Evolutionary conservation across 2,113 vertebrate genomes (phyloP).

Genomic region (Sclerurus mexicanus): DNA sequence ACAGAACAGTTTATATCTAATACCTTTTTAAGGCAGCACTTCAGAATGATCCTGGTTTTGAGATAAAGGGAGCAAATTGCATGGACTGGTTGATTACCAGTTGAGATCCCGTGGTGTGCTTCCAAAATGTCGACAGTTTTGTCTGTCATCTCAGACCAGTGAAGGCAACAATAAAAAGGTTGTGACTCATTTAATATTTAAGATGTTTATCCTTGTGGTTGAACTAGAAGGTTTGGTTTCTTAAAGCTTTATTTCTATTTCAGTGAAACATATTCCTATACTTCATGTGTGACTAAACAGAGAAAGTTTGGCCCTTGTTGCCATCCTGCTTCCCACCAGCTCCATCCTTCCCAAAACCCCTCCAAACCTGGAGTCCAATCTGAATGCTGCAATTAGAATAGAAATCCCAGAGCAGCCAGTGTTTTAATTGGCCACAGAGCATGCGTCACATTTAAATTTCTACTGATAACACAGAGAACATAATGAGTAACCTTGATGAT

Average conservation of each 20-base stretch:
- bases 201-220: not conserved
- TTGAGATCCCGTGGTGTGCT: not conserved
- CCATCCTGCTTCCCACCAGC: not conserved
- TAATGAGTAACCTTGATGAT: not conserved
- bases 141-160: not conserved
- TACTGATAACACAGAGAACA: not conserved
- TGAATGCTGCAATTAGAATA: not conserved
- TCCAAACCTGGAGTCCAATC: not conserved
- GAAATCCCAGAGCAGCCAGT: not conserved
- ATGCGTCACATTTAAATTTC: not conserved
- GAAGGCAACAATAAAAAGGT: not conserved
- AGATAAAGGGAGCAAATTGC: not conserved
- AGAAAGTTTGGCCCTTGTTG: not conserved
- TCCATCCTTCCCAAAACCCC: not conserved
- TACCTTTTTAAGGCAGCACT: not conserved
- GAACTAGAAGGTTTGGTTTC: not conserved
- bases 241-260: not conserved
- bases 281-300: not conserved
- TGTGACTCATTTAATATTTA: not conserved
- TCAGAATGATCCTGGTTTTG: not conserved
- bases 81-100: not conserved
- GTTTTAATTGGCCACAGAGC: conserved; percentile 3
- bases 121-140: not conserved
- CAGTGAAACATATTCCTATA: not conserved
- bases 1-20: not conserved